These are phyloP conservation scores for Babyrousa celebensis DNA, from an alignment of 2,797 vertebrate genomes.

Conservation along the genomic window DNA sequence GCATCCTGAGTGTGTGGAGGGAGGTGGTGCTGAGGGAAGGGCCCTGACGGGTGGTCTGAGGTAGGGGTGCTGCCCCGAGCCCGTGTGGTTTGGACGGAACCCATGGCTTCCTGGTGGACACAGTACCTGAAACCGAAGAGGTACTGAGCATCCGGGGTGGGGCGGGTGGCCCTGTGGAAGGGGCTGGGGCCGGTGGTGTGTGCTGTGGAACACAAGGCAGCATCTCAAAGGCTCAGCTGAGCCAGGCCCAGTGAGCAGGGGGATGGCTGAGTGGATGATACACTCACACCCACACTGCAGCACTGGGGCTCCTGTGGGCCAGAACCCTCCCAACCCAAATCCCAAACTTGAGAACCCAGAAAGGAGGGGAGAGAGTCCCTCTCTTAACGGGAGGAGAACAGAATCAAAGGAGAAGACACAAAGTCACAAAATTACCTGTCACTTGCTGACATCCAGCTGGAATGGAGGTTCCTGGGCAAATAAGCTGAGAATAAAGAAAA, in stretches of 20 bases:
- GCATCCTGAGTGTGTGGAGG: not conserved
- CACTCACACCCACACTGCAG: too few relatives aligned
- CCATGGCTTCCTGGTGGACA: not conserved
- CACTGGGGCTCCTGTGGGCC: not conserved
- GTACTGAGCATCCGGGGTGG: not conserved
- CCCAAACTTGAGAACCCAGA: not conserved
- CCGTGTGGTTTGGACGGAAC: not conserved
- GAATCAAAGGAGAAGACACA: not conserved
- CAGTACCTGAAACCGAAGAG: not conserved
- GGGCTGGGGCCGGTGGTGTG: fast-evolving
- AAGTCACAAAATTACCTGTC: not conserved
- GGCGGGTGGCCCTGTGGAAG: not conserved
- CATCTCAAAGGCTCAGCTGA: not conserved
- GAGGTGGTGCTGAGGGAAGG: not conserved
- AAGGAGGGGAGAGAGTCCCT: not conserved
- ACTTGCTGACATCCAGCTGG: fast-evolving
- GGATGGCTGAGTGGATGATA: not conserved
- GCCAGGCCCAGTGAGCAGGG: not conserved
- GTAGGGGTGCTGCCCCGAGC: not conserved
- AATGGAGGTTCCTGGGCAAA: not conserved
- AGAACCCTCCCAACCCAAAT: not conserved
- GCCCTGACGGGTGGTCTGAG: not conserved
- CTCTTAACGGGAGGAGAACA: too few relatives aligned
- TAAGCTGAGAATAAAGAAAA: not conserved
- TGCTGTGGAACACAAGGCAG: too few relatives aligned